Evolutionary conservation across 1,140 invertebrate genomes (phyloP), one percentile per base, ranked within the genome.

Genomic region (Papilio dardanus): DNA sequence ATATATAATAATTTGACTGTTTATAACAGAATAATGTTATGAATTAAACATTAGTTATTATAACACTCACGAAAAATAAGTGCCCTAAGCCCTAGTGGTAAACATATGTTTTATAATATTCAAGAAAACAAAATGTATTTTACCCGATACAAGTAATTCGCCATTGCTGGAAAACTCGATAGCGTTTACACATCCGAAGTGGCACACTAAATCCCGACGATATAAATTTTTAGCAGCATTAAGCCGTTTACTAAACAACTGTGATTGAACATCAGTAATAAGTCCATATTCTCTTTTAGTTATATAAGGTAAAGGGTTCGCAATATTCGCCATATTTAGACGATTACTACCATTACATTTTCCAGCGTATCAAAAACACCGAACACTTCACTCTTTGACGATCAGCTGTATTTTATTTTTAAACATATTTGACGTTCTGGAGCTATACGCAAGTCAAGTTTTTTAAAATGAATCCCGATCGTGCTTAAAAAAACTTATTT

Each of bases 151-250:
- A 67, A 99, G 95, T 75, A 96, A 95, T 87, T 97, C 95, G 77
- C 98, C 98, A 92, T 97, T 96, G 71, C 95, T 95, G 4, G 97
- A 98, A 94, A 99, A 99, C 92, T 99, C 98, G 80, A 99, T 97
- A 30, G 98, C 98, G 95, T 99, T 99, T 30, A 99, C 97, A 95
- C 98, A 99, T 80, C 98, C 98, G 94, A 96, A 99, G 94, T 99
- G 98, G 35, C 96, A 97, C 74, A 96, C 94, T 19, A 99, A 94
- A 94, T 99, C 97, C 81, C 97, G 97, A 71, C 96, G 95, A 89
- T 96, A 98, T 19, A 98, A 94, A 92, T 96, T 97, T 85, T 95
- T 95, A 1, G 96, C 96, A 66, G 92, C 92, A 31, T 93, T 89
- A 50, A 97, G 91, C 71, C 96, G 95, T 69, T 95, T 94, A 78